Evolutionary conservation across 2,113 vertebrate genomes (phyloP).

Genomic region (Nannobrachium achirus): DNA sequence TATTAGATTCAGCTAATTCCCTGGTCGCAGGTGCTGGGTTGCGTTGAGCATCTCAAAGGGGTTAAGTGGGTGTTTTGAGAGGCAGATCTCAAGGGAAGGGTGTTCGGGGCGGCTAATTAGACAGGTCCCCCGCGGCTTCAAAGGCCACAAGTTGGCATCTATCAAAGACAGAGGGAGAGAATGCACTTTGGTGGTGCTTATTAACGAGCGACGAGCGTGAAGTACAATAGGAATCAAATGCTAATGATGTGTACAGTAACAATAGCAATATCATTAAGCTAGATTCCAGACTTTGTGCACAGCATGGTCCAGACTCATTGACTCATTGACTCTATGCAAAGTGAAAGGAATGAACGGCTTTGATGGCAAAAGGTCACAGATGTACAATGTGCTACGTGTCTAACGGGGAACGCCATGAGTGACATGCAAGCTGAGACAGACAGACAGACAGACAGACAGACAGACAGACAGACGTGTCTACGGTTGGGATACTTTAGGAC

Average conservation of each 20-base stretch:
- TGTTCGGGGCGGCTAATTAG: constrained; percentile 54
- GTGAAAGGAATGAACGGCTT: constrained; percentile 28
- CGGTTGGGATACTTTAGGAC: too few relatives aligned
- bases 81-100: constrained; percentile 43
- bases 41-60: constrained; percentile 43
- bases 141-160: constrained; percentile 38
- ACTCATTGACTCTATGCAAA: constrained; percentile 48
- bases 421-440: constrained; percentile 37
- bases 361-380: constrained; percentile 33
- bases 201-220: constrained; percentile 58
- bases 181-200: constrained; percentile 41
- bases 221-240: constrained; percentile 47
- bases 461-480: constrained; percentile 2
- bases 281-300: constrained; percentile 28
- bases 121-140: constrained; percentile 25
- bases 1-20: constrained; percentile 39
- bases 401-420: constrained; percentile 48
- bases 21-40: constrained; percentile 50
- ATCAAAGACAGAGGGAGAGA: constrained; percentile 27
- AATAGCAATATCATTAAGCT: constrained; percentile 44
- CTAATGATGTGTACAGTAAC: constrained; percentile 42
- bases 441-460: constrained; percentile 13
- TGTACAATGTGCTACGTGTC: neutral
- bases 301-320: constrained; percentile 45
- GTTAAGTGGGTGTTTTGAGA: constrained; percentile 48